Evolutionary conservation across 2,113 vertebrate species (phyloP), one percentile per base, ranked within the genome.

Genomic region (Bufo gargarizans): DNA sequence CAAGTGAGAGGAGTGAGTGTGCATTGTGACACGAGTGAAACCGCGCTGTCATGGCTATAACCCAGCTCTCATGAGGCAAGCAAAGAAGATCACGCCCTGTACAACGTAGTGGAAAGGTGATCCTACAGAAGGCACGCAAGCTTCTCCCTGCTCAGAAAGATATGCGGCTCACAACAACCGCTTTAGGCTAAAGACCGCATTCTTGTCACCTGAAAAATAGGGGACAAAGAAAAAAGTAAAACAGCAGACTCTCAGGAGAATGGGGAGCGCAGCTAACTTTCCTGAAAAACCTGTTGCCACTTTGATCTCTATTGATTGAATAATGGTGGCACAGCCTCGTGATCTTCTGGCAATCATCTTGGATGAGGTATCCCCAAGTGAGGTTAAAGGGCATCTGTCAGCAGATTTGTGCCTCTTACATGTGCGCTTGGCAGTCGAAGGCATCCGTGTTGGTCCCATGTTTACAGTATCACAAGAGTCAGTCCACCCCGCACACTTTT

Each of bases 31-130:
- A 65, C 45, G 10, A 84, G 67, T 71, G 82, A 71, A 72, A 74
- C 82, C 50, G 55, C 5, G 82, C 82, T 2, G 50, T 19, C 82
- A 69, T 55, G 56, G 58, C 47, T 22, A 0, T 33, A 33, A 19
- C 14, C 63, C 65, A 55, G 7, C 61, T 84, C 55, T 84, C 82
- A 58, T 84, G 82, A 84, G 49, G 67, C 45, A 84, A 84, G 63
- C n/a, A 43, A 2, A 56, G 17, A 1, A 56, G 67, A 43, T 72
- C 63, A 71, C 82, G 22, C 82, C 81, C 82, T n/a, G n/a, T 12
- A 33, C 45, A 20, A 43, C 33, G 82, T 65, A 50, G 63, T n/a
- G 19, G 77, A 80, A 22, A 72, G 53, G 50, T 9, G 22, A 45
- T 58, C 50, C 3, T 8, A 13, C 63, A 20, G 17, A 8, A 0